phyloP scores from a whole-genome alignment of 2,888 invertebrate species.

The Trileptium ribeirensis region DNA sequence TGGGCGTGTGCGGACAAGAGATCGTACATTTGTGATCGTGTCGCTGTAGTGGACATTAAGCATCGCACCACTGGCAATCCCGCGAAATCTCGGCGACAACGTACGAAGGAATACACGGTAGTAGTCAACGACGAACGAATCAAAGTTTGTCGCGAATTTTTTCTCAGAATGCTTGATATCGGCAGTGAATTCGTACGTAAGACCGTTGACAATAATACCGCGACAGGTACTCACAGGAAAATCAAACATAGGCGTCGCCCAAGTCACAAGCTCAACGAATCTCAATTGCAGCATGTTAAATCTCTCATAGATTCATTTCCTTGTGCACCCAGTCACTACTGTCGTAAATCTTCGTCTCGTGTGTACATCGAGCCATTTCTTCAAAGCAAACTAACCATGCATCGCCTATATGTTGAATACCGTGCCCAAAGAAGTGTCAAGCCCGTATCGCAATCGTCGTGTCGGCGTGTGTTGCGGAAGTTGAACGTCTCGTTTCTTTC shows the following conservation, averaged over 20 bases:
- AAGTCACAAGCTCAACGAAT: not conserved
- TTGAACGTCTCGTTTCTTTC: no score
- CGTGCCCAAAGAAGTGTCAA: not conserved
- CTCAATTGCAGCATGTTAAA: not conserved
- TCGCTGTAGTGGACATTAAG: not conserved
- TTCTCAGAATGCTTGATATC: not conserved
- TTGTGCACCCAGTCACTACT: not conserved
- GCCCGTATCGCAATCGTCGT: not conserved
- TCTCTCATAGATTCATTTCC: not conserved
- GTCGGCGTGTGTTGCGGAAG: no score
- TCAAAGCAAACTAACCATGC: not conserved
- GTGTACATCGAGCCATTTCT: not conserved
- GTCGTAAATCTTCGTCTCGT: not conserved
- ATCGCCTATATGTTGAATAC: not conserved
- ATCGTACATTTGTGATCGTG: not conserved
- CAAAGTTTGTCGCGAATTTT: not conserved
- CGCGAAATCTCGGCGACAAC: not conserved
- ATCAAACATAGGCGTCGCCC: not conserved
- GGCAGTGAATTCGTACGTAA: not conserved
- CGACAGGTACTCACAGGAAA: not conserved
- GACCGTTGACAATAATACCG: not conserved
- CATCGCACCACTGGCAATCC: not conserved
- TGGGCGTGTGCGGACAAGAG: not conserved
- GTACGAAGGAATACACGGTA: not conserved
- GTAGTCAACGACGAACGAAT: not conserved